phyloP scores from a whole-genome alignment of 2,113 vertebrate genomes.

The Hydrochoerus hydrochaeris region DNA sequence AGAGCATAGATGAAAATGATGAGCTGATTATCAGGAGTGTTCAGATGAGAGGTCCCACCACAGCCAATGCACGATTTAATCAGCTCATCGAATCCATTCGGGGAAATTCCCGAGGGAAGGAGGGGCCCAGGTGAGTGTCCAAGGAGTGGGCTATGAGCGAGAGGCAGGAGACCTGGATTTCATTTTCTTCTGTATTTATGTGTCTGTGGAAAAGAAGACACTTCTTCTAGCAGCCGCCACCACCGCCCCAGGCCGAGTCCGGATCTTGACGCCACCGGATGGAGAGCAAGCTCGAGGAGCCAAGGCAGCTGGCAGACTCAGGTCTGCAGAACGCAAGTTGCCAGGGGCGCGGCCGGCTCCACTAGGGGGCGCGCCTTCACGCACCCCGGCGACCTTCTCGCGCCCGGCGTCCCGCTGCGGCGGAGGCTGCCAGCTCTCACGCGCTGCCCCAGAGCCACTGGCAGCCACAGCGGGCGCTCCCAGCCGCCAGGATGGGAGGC shows the following conservation, averaged over 20 bases:
- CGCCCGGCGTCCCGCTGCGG: not conserved
- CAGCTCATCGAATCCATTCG: not conserved
- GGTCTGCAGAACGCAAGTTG: not conserved
- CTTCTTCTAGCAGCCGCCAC: not conserved
- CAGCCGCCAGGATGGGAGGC: slow-evolving; percentile 6
- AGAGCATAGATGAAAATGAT: not conserved
- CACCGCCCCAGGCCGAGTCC: not conserved
- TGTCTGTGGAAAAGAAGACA: slow-evolving; percentile 2
- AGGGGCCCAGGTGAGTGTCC: not conserved
- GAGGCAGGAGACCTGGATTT: not conserved
- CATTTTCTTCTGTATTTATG: not conserved
- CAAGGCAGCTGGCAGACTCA: not conserved
- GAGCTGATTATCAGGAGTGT: not conserved
- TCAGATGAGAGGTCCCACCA: not conserved
- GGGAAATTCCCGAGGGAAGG: not conserved
- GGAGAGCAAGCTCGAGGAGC: not conserved
- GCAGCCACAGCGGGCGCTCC: not conserved
- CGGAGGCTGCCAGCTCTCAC: not conserved
- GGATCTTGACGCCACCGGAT: not conserved
- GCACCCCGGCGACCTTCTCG: not conserved
- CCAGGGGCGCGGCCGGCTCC: not conserved
- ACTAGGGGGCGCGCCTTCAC: slow-evolving; percentile 72
- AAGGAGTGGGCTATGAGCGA: not conserved
- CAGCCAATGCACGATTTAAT: not conserved
- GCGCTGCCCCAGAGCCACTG: not conserved